A percentile compares a stretch with the other conserved stretches of the same genome.
Evolutionary conservation across 2,888 invertebrate genomes (phyloP).

Genomic region (Harpagoxenus sublaevis): DNA sequence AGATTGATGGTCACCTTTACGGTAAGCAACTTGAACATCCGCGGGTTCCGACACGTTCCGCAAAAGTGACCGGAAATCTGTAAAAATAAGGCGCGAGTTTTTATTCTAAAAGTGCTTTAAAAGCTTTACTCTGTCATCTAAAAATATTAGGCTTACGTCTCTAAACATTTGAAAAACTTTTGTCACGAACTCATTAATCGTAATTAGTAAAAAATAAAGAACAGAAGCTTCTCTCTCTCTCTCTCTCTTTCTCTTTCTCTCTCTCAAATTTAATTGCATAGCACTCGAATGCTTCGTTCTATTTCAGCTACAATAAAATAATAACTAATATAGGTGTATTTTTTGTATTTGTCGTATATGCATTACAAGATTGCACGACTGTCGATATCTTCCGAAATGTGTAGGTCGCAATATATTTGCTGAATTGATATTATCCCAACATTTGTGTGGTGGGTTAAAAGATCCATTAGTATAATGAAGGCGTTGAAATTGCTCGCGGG

Average conservation of each 20-base stretch:
- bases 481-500: conserved; percentile 5
- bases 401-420: background rate
- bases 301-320: background rate
- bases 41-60: background rate
- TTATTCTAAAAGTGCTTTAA: no score
- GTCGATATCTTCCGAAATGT: background rate
- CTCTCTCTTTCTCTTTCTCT: background rate
- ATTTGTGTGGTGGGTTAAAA: background rate
- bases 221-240: background rate
- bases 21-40: background rate
- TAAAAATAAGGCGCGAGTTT: background rate
- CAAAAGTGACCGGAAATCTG: background rate
- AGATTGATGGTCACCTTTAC: background rate
- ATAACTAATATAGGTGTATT: background rate
- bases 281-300: background rate
- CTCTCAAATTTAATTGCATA: background rate
- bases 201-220: background rate
- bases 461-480: conserved; percentile 42
- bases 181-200: background rate
- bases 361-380: background rate
- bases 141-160: background rate
- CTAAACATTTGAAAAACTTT: conserved; percentile 5
- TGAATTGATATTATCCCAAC: conserved; percentile 1
- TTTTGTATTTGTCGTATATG: background rate
- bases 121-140: background rate